Base-by-base conservation (phyloP, 2,797 vertebrate species). In the Eospalax fontanierii region DNA sequence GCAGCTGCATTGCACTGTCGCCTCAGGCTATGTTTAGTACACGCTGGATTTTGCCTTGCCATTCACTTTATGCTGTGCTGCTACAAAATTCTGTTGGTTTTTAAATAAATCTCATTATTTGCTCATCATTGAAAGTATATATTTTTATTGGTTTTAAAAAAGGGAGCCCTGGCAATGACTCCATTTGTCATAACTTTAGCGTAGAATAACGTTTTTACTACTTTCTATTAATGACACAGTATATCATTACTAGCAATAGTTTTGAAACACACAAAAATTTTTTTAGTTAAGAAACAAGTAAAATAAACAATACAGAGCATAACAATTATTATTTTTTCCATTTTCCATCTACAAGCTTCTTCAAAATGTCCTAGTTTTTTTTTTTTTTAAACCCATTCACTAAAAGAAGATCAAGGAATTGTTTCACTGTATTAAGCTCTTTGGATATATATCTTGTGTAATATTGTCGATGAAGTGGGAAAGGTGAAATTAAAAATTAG, bases 71-170 rank as follows among this genome's bases (percentile, higher is more conserved):
- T 66, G 43, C 16, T 79, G 85, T 74, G 63, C 33, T 68, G 68
- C n/a, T 82, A 14, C 2, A 70, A 61, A 84, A 79, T 66, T 24
- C 24, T 59, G 35, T 50, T 70, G 30, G 24, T 50, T 84, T 94
- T 88, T 33, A 0, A 68, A 35, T 50, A 57, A 88, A 68, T 0
- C 3, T 54, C n/a, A 66, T 59, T 79, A 87, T 66, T 22, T 66
- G 21, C 70, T 81, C 28, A 59, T 78, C 61, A 79, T 4, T 68
- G 28, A n/a, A 80, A 73, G 7, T 63, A 66, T 61, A 88, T 71
- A 82, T 93, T 94, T 50, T 94, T 19, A 90, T 16, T 71, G n/a
- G 63, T 14, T 19, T 46, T 83, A 46, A 57, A 84, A 88, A 74
- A 40, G 18, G 15, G 3, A 71, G 61, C 0, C 43, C 43, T 43